Percentiles rank a stretch among this genome's conserved stretches.
Evolutionary conservation across 2,113 vertebrate genomes (phyloP).

Genomic region (Gracilinanus agilis): DNA sequence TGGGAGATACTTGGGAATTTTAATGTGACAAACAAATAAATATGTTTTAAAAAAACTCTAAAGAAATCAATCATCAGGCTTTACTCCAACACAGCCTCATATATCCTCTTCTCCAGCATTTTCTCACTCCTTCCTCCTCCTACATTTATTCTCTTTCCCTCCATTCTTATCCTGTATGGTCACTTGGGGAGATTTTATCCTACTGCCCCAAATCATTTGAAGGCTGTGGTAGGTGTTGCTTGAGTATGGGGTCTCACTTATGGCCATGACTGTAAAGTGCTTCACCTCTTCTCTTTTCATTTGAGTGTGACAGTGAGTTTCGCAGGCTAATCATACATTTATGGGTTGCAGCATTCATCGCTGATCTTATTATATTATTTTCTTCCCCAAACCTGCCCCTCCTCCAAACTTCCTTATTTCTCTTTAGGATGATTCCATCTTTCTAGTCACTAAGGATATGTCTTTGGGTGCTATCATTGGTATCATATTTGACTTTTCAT

Average conservation of each 20-base stretch:
- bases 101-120: not conserved
- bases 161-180: not conserved
- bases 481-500: not conserved
- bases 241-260: not conserved
- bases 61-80: not conserved
- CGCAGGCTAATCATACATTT: not conserved
- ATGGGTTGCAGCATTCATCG: not conserved
- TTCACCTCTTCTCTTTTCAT: not conserved
- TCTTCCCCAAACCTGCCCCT: not conserved
- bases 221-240: not conserved
- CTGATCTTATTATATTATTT: not conserved
- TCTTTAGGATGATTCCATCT: not conserved
- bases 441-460: not conserved
- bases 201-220: not conserved
- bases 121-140: not conserved
- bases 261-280: not conserved
- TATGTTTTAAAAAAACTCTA: no score
- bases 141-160: not conserved
- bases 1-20: no score
- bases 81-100: not conserved
- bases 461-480: not conserved
- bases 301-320: not conserved
- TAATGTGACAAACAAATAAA: no score
- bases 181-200: not conserved
- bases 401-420: not conserved